A percentile compares a stretch with the other conserved stretches of the same genome.
Evolutionary conservation across 2,113 vertebrate species (phyloP).

Genomic region (Apteryx mantelli): DNA sequence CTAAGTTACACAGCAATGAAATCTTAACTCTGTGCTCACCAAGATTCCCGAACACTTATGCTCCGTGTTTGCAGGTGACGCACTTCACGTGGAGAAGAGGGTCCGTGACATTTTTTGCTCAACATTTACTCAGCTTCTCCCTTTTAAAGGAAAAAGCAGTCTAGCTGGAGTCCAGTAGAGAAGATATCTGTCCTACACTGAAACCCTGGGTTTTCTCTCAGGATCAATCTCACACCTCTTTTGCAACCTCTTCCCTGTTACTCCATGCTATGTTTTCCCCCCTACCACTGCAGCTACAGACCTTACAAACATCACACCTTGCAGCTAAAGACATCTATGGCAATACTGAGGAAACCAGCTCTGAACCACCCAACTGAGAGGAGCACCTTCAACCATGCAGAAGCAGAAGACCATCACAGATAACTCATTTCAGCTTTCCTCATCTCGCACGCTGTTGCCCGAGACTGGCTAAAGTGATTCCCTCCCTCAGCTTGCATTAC

Average conservation of each 20-base stretch:
- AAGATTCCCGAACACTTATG: background rate
- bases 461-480: background rate
- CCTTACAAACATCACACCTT: background rate
- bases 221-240: background rate
- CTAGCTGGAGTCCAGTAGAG: background rate
- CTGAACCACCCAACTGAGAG: background rate
- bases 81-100: background rate
- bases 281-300: background rate
- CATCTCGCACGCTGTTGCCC: background rate
- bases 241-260: fast-evolving
- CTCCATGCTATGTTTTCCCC: background rate
- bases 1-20: background rate
- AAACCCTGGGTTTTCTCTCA: background rate
- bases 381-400: background rate
- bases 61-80: background rate
- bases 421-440: background rate
- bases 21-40: background rate
- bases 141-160: background rate
- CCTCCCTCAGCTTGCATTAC: background rate
- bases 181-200: background rate
- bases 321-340: background rate
- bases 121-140: background rate
- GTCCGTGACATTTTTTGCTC: background rate
- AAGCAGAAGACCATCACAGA: background rate
- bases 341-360: background rate